A percentile compares a stretch with the other conserved stretches of the same genome.
These are phyloP conservation scores for Gymnosoma rotundatum DNA, from an alignment of 2,888 invertebrate species.

Conservation along the genomic window DNA sequence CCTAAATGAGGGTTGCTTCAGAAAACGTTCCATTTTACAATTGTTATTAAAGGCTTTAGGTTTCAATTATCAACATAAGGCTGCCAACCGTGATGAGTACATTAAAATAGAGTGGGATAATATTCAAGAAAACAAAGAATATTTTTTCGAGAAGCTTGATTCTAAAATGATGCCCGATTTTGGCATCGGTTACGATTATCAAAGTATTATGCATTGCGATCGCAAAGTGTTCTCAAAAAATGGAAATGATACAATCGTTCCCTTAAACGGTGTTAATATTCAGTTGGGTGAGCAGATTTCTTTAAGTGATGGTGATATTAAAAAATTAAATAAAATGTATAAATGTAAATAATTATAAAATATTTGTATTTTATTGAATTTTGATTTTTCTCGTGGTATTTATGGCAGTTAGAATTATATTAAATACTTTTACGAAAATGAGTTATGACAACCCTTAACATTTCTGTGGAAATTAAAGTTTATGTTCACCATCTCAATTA, in stretches of 20 bases:
- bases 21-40: conserved; percentile 86
- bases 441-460: no score
- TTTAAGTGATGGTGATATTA: conserved; percentile 72
- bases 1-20: conserved; percentile 76
- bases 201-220: conserved; percentile 91
- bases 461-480: no score
- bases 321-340: conserved; percentile 58
- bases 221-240: conserved; percentile 88
- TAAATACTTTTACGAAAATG: no score
- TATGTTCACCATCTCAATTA: no score
- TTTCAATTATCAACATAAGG: conserved; percentile 90
- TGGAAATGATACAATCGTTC: conserved; percentile 86
- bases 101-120: conserved; percentile 83
- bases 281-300: conserved; percentile 73
- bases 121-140: conserved; percentile 84
- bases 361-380: no score
- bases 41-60: conserved; percentile 90
- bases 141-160: conserved; percentile 87
- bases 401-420: no score
- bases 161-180: conserved; percentile 84
- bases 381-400: no score
- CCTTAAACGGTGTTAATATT: conserved; percentile 75
- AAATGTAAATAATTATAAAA: neutral
- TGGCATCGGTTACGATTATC: conserved; percentile 86
- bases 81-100: conserved; percentile 87